These are phyloP conservation scores for Esox niger DNA, from an alignment of 2,113 vertebrate species.

Conservation along the genomic window DNA sequence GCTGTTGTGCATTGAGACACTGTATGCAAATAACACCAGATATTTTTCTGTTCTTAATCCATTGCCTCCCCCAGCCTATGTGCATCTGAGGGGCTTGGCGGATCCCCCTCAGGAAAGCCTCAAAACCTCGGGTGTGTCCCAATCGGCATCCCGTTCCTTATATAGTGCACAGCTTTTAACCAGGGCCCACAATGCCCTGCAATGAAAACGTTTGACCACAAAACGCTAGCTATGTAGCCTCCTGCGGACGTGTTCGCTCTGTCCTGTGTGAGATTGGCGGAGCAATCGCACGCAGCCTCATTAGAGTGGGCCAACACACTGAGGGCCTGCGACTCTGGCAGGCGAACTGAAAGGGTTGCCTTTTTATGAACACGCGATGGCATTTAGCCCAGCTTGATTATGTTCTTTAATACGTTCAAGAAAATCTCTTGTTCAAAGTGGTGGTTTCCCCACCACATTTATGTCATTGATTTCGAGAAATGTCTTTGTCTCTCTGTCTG, in stretches of 20 bases:
- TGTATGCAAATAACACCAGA: slow-evolving; percentile 30
- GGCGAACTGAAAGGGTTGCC: neutral
- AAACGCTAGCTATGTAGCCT: too few relatives aligned
- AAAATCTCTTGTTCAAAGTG: slow-evolving; percentile 5
- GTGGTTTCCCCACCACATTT: slow-evolving; percentile 18
- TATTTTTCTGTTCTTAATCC: slow-evolving; percentile 43
- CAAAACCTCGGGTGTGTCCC: slow-evolving; percentile 2
- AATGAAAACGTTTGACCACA: too few relatives aligned
- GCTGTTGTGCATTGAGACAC: slow-evolving; percentile 31
- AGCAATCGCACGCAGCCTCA: neutral
- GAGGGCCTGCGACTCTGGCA: neutral
- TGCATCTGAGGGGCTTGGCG: slow-evolving; percentile 41
- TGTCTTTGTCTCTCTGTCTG: neutral
- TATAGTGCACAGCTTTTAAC: too few relatives aligned
- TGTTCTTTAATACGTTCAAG: slow-evolving; percentile 13
- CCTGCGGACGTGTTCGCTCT: neutral
- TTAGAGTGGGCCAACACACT: neutral
- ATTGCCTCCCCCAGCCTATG: slow-evolving; percentile 30
- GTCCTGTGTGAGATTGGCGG: neutral
- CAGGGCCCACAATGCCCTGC: too few relatives aligned
- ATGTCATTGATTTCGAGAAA: neutral
- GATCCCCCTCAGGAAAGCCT: slow-evolving; percentile 26
- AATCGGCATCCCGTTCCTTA: too few relatives aligned
- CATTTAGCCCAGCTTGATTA: neutral
- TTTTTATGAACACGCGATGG: slow-evolving; percentile 1